phyloP scores from a whole-genome alignment of 2,888 invertebrate species.

The Parochlus steinenii region DNA sequence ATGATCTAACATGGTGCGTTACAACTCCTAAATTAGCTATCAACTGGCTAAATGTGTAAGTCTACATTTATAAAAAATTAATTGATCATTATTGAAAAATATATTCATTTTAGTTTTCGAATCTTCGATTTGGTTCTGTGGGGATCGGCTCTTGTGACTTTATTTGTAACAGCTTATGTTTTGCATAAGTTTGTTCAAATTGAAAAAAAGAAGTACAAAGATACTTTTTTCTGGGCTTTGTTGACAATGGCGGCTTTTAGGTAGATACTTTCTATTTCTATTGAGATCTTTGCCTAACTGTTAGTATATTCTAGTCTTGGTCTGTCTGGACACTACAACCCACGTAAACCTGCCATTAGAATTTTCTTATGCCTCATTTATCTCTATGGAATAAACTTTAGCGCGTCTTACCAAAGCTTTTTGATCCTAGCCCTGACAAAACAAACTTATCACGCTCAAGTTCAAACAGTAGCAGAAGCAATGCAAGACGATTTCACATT shows the following conservation, averaged over 20 bases:
- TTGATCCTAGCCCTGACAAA: slow-evolving; percentile 26
- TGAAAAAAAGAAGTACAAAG: background rate
- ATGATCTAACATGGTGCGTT: slow-evolving; percentile 30
- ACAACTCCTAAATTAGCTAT: slow-evolving; percentile 21
- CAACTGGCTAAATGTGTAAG: slow-evolving; percentile 22
- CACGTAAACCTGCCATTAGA: slow-evolving; percentile 7
- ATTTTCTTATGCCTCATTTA: slow-evolving; percentile 14
- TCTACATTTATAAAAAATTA: slow-evolving; percentile 7
- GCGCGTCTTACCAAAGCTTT: slow-evolving; percentile 25
- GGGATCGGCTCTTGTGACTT: slow-evolving; percentile 16
- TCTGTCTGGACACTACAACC: slow-evolving; percentile 12
- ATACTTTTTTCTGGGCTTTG: slow-evolving; percentile 11
- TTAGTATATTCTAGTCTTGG: too few species aligned
- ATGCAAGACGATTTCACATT: slow-evolving; percentile 21
- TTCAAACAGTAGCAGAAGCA: slow-evolving; percentile 21
- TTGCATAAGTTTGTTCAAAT: slow-evolving; percentile 15
- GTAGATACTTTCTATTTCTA: slow-evolving; percentile 2
- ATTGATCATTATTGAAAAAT: background rate
- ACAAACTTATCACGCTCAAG: slow-evolving; percentile 22
- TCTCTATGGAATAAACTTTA: slow-evolving; percentile 20
- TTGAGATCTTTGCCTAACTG: background rate
- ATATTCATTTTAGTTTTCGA: slow-evolving; percentile 14
- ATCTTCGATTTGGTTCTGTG: slow-evolving; percentile 13
- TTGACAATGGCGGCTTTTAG: slow-evolving; percentile 8
- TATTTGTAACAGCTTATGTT: slow-evolving; percentile 16